Evolutionary conservation across 2,113 vertebrate genomes (phyloP).

Genomic region (Aegithalos caudatus): DNA sequence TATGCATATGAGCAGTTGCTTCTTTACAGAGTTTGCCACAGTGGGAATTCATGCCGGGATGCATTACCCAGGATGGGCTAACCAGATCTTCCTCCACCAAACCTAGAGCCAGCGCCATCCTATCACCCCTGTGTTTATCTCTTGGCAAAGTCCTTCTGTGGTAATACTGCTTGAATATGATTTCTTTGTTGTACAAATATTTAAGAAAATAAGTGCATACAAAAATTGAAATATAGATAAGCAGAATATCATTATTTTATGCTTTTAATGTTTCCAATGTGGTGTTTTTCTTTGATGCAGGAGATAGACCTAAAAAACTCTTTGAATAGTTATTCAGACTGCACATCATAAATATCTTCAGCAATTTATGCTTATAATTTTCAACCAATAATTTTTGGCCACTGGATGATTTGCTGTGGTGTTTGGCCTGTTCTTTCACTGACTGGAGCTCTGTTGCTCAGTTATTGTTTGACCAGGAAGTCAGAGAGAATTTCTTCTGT

Average conservation of each 20-base stretch:
- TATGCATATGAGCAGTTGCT: not conserved
- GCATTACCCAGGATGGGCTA: not conserved
- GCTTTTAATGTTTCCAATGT: not conserved
- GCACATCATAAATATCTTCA: not conserved
- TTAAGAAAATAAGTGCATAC: not conserved
- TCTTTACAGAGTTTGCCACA: not conserved
- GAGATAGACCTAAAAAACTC: not conserved
- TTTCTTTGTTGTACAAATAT: not conserved
- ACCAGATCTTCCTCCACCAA: not conserved
- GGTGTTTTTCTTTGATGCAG: not conserved
- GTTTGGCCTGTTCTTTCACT: not conserved
- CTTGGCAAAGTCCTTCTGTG: not conserved
- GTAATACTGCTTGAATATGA: not conserved
- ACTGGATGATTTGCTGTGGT: not conserved
- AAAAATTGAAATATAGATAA: not conserved
- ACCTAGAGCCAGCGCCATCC: not conserved
- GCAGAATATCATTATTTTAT: not conserved
- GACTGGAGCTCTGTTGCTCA: not conserved
- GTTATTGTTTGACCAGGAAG: not conserved
- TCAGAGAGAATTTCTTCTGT: not conserved
- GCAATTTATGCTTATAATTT: not conserved
- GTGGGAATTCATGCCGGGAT: not conserved
- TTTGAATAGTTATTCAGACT: not conserved
- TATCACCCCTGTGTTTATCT: not conserved
- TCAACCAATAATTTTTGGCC: not conserved